A percentile compares a stretch with the other conserved stretches of the same genome.
These are phyloP conservation scores for Ptilodon capucinus DNA, from an alignment of 2,888 invertebrate genomes.

Conservation along the genomic window DNA sequence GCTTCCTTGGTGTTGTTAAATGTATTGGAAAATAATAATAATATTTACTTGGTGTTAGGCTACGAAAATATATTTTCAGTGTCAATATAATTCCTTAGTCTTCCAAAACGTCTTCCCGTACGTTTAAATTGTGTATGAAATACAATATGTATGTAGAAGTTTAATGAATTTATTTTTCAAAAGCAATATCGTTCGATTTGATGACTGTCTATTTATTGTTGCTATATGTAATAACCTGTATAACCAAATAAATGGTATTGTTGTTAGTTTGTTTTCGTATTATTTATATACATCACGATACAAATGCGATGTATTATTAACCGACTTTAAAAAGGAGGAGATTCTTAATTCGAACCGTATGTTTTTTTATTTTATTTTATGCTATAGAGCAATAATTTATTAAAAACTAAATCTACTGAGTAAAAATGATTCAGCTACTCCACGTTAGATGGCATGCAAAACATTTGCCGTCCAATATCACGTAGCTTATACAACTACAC, in stretches of 20 bases:
- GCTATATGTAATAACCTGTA: conserved; percentile 78
- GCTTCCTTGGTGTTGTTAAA: conserved; percentile 38
- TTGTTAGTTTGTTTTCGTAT: conserved; percentile 68
- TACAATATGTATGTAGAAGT: conserved; percentile 32
- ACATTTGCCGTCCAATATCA: no score
- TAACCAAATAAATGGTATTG: conserved; percentile 81
- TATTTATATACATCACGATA: conserved; percentile 36
- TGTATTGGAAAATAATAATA: conserved; percentile 6
- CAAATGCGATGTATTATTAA: no score
- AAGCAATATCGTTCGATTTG: conserved; percentile 52
- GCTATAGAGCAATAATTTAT: no score
- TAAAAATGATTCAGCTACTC: no score
- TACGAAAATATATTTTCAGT: conserved; percentile 68
- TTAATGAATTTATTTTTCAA: conserved; percentile 52
- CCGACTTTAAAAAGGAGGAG: no score
- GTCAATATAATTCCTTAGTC: conserved; percentile 58
- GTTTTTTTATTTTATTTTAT: no score
- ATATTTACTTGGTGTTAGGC: conserved; percentile 4
- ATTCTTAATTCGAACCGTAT: no score
- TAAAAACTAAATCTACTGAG: no score
- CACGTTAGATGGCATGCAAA: no score
- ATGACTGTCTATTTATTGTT: conserved; percentile 64
- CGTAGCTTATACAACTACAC: no score
- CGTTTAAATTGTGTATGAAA: no score
- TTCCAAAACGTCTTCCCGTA: conserved; percentile 50